Evolutionary conservation across 2,888 invertebrate genomes (phyloP), one percentile per base, ranked within the genome.

Genomic region (Trichopoda pennipes): DNA sequence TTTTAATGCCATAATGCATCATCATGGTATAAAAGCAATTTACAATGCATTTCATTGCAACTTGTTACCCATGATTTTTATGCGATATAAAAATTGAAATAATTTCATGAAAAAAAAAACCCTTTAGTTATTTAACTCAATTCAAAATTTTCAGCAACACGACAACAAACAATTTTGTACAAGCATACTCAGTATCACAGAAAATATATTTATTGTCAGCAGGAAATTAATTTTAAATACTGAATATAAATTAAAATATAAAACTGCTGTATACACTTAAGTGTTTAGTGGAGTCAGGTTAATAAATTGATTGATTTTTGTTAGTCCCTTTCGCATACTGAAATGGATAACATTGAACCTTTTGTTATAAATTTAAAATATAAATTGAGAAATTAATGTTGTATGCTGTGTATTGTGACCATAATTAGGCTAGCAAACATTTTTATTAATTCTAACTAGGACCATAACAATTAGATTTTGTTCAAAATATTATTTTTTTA

Each of bases 161-260:
- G 17, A 8, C 32, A 44, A 56, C 35, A 51, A 23, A 51, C 35
- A 51, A 38, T 38, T 38, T 17, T 28, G 17, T 51, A n/a, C 23
- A 63, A 63, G 53, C 55, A 68, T 47, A 23, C 4, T 28, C 60
- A 49, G 49, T 55, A 69, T 47, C 32, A 17, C 8, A 17, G n/a
- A 38, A 23, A 35, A 79, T 66, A 53, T 60, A 72, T 56, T 79
- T 79, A 60, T 73, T 60, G 78, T 60, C 66, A 79, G 66, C 73
- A 73, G 79, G 79, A 79, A 79, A 79, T 79, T 79, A 79, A 79
- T 73, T 73, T 73, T 47, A 73, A 77, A 79, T 61, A 47, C 53
- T 73, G 47, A 60, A 38, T 61, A 68, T 79, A 60, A 61, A 76
- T 76, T 69, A 32, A 61, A 69, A 61, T n/a, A 47, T 38, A 77